Base-by-base conservation (phyloP, 2,113 vertebrate species). In the Cnemophilus loriae region DNA sequence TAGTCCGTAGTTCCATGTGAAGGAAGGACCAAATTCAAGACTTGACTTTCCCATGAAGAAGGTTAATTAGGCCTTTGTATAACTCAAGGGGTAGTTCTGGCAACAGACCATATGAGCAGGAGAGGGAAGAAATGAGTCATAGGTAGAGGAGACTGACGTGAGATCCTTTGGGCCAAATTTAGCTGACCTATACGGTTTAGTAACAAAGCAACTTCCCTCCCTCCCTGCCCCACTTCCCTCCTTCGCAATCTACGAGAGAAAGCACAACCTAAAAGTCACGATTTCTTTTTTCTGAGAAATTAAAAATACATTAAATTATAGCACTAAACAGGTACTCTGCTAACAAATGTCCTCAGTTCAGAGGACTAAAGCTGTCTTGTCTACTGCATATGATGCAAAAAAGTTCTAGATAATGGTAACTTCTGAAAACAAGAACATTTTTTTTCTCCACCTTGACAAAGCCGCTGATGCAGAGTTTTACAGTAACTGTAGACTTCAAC, bases 151-250 rank as follows among this genome's bases (percentile, higher is more conserved):
- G 61, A 69, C 18, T 92, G 80, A 78, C 35, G 63, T 70, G 73
- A 78, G 39, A 79, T 76, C 85, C 49, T 95, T 69, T 46, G 57
- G 85, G 60, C 52, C 79, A 84, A 84, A 96, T 96, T 93, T 93
- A 95, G 86, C 47, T 95, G 94, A 95, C 93, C 90, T 92, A n/a
- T 32, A 63, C 63, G 47, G 33, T 67, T 74, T 63, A 50, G 65
- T 52, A 92, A 95, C 28, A 88, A 80, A 84, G 42, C 32, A 86
- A 30, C 11, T 26, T 32, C 17, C 18, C 26, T 10, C 37, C 27
- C 22, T 44, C 10, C 21, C 32, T 0, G 1, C 13, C n/a, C 53
- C 33, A 41, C 26, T 65, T 69, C 52, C 32, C 49, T 79, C 63
- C 33, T 89, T 65, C 87, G 83, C 74, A 79, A 18, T 61, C 55